A percentile compares a stretch with the other conserved stretches of the same genome.
Evolutionary conservation across 37 sponge, comb jelly and placozoan genomes (phyloP).

Genomic region (Tethya wilhelma): DNA sequence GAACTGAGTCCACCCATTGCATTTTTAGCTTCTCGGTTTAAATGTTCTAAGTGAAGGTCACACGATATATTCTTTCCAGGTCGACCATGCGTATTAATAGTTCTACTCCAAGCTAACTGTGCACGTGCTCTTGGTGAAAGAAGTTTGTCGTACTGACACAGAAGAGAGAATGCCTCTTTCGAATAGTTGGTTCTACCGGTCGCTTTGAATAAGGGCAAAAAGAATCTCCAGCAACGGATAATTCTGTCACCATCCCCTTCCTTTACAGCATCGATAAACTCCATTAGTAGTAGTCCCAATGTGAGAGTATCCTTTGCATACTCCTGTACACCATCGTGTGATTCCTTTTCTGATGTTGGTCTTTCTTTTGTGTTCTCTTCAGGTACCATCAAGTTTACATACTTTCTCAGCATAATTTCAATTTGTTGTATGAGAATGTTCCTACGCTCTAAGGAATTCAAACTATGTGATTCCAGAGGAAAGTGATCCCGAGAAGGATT

Average conservation of each 20-base stretch:
- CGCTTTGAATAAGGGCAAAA: slow-evolving; percentile 17
- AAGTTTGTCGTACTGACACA: slow-evolving; percentile 25
- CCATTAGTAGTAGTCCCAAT: no score
- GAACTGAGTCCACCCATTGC: slow-evolving; percentile 5
- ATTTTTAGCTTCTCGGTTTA: slow-evolving; percentile 30
- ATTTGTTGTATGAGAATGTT: no score
- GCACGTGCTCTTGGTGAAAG: slow-evolving; percentile 26
- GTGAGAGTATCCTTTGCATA: no score
- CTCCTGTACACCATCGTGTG: no score
- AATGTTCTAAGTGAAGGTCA: slow-evolving; percentile 55
- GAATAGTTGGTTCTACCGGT: slow-evolving; percentile 35
- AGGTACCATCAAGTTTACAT: no score
- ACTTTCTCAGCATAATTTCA: no score
- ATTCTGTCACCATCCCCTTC: slow-evolving; percentile 55
- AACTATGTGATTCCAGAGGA: no score
- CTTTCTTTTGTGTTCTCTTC: no score
- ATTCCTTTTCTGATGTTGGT: no score
- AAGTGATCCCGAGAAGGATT: no score
- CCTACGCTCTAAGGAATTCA: no score
- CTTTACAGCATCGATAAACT: slow-evolving; percentile 54
- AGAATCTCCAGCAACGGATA: slow-evolving; percentile 51
- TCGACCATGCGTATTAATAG: slow-evolving; percentile 23
- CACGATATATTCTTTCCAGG: slow-evolving; percentile 37
- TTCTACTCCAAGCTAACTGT: slow-evolving; percentile 39
- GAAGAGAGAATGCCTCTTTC: slow-evolving; percentile 28